Evolutionary conservation across 2,113 vertebrate genomes (phyloP).

Genomic region (Aspidoscelis tigris): DNA sequence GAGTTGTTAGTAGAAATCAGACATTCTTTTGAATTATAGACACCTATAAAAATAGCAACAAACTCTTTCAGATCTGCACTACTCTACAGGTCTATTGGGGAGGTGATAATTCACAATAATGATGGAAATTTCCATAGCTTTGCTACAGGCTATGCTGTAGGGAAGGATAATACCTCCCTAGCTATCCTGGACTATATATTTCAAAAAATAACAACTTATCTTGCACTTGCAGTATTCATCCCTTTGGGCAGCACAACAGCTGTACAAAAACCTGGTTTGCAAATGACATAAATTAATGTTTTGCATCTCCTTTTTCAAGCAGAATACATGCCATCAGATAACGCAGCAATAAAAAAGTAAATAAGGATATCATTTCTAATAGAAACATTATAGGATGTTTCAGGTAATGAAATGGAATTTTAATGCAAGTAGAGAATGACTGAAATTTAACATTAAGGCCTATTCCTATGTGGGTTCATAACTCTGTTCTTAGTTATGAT

Average conservation of each 20-base stretch:
- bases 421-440: not conserved
- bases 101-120: constrained; percentile 19
- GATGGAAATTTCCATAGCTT: constrained; percentile 18
- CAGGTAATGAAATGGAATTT: not conserved
- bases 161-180: not conserved
- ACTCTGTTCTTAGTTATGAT: too few species aligned
- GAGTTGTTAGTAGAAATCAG: not conserved
- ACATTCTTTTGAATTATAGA: constrained; percentile 8
- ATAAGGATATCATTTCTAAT: not conserved
- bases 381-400: not conserved
- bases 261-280: not conserved
- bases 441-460: not conserved
- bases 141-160: constrained; percentile 10
- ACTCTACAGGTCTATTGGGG: not conserved
- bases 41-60: not conserved
- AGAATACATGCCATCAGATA: not conserved
- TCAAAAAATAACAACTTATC: constrained; percentile 19
- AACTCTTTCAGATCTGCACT: not conserved
- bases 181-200: not conserved
- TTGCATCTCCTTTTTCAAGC: not conserved
- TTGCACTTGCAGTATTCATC: constrained; percentile 11
- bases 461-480: not conserved
- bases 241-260: not conserved
- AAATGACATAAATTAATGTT: not conserved
- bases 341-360: not conserved